Conservation (phyloP, 92 coral and sea anemone genomes). For the Porites lobata region DNA sequence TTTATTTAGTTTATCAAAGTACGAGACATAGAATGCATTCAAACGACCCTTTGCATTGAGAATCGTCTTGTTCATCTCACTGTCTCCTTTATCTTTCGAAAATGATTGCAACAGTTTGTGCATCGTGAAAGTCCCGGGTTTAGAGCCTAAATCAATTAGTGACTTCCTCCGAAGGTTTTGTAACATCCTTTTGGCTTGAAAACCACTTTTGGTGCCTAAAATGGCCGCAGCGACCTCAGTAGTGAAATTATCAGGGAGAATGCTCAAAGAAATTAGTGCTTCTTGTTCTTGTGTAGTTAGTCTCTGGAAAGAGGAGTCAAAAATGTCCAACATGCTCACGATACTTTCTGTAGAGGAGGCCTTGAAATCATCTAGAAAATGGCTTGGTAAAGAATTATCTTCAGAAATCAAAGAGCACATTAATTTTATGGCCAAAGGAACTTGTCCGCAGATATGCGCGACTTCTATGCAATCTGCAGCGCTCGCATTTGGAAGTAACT, state of each 20-base stretch:
- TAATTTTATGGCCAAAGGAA: slow-evolving; percentile 51
- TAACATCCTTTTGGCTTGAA: slow-evolving; percentile 8
- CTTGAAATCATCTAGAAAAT: not conserved
- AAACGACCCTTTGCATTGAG: slow-evolving; percentile 15
- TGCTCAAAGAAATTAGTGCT: slow-evolving; percentile 38
- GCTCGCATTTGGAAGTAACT: slow-evolving; percentile 13
- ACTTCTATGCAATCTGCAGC: not conserved
- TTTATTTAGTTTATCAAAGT: slow-evolving; percentile 15
- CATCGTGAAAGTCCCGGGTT: slow-evolving; percentile 4
- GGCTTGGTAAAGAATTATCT: not conserved
- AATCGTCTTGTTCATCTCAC: slow-evolving; percentile 28
- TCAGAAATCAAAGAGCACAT: slow-evolving; percentile 31
- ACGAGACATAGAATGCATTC: slow-evolving; percentile 4
- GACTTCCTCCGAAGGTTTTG: slow-evolving; percentile 30
- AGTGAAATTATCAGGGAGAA: slow-evolving; percentile 12
- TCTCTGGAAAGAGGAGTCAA: slow-evolving; percentile 29
- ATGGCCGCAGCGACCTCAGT: slow-evolving; percentile 37
- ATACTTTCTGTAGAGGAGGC: not conserved
- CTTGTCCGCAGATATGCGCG: slow-evolving; percentile 38
- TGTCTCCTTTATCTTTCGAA: slow-evolving; percentile 32
- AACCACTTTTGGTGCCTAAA: not conserved
- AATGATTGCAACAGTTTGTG: slow-evolving; percentile 50
- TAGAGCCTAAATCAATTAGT: slow-evolving; percentile 20
- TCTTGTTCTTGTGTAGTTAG: slow-evolving; percentile 29
- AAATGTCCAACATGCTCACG: slow-evolving; percentile 40